phyloP scores from a whole-genome alignment of 2,797 vertebrate genomes.

The Myotis myotis region DNA sequence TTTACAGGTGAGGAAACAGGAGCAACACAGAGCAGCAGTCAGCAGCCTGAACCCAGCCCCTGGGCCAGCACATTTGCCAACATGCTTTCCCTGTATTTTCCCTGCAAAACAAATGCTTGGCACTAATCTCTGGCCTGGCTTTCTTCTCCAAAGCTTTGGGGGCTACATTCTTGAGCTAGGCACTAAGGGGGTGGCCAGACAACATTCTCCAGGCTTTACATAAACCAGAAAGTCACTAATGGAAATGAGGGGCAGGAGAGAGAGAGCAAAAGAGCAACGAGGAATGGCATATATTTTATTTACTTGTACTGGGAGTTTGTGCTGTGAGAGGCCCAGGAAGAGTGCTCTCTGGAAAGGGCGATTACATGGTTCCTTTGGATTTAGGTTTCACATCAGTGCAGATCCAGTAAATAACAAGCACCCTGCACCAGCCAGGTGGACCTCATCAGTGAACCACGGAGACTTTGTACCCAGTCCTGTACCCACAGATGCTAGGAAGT shows the following conservation, averaged over 20 bases:
- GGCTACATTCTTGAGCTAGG: background rate
- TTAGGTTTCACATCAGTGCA: background rate
- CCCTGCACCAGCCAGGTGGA: accelerated
- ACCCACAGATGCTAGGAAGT: accelerated
- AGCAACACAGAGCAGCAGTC: accelerated
- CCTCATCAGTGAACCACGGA: background rate
- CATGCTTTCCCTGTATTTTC: background rate
- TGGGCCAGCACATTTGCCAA: accelerated
- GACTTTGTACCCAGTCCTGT: background rate
- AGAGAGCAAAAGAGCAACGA: background rate
- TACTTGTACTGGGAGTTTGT: background rate
- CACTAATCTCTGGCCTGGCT: too few species aligned
- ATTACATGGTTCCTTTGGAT: background rate
- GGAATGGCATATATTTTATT: background rate
- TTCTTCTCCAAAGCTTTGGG: background rate
- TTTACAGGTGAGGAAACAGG: background rate
- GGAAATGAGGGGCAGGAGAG: background rate
- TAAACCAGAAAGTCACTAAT: background rate
- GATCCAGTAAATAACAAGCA: background rate
- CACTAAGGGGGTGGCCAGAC: accelerated
- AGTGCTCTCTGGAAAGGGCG: background rate
- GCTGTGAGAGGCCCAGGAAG: background rate
- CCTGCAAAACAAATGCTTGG: background rate
- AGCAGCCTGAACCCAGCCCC: background rate
- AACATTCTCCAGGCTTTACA: background rate